Base-by-base conservation (phyloP, 2,797 vertebrate genomes). In the Leontopithecus rosalia region DNA sequence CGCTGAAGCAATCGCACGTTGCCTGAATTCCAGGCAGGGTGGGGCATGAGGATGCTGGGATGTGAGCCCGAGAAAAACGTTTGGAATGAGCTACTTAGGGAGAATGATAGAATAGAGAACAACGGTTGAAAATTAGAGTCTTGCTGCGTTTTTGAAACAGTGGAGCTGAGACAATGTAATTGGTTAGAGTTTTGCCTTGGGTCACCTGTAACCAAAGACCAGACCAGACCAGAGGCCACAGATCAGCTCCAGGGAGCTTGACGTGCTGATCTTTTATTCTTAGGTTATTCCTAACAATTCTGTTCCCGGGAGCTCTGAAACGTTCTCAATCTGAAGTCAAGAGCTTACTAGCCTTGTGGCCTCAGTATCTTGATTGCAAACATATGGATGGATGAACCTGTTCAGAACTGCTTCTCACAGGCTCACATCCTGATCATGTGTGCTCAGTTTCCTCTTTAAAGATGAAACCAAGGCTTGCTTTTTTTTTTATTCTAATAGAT, bases 401-500 rank as follows among this genome's bases (percentile, higher is more conserved):
- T 24, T 7, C 41, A 67, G 36, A 75, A 48, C 41, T 50, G 70
- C 55, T 61, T 24, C 14, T 84, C 15, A 13, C 33, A 33, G 72
- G 28, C 22, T 28, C 43, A 8, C 28, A 2, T 58, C 30, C 67
- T 73, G n/a, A 15, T 6, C 1, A 1, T 9, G 14, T 13, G 20
- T 20, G 9, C 46, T 80, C 39, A 48, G 4, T 50, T n/a, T 77
- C 77, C 72, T 33, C 83, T 82, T 73, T 77, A 41, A 33, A 88
- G 58, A 58, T 8, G 82, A 94, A 88, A 39, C 28, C 22, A 33
- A 64, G 61, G 15, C 61, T 86, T 90, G 92, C 24, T 67, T 94
- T 85, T 76, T 91, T 77, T 88, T 91, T 77, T 88, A 39, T 92
- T 83, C 55, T 86, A 36, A 79, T 84, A 77, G 64, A 64, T 19